phyloP scores from a whole-genome alignment of 53 echinoderm and acorn worm genomes.

The Antedon mediterranea region DNA sequence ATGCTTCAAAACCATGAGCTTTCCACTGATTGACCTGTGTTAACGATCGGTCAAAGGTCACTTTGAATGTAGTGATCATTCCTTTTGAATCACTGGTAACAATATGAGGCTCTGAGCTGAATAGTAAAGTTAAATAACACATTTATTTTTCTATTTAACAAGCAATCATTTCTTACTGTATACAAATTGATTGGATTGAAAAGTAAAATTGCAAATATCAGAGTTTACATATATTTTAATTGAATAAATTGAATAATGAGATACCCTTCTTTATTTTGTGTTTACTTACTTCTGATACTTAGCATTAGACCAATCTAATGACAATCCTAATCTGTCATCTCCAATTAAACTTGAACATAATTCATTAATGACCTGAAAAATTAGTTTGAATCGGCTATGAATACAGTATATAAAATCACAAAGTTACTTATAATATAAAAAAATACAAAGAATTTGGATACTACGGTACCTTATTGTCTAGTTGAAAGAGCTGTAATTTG shows the following conservation, averaged over 20 bases:
- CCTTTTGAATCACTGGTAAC: slow-evolving; percentile 83
- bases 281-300: slow-evolving; percentile 42
- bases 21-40: slow-evolving; percentile 38
- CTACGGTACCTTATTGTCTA: background rate
- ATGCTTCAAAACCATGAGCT: slow-evolving; percentile 87
- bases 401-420: too few species aligned
- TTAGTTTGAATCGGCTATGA: too few species aligned
- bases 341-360: slow-evolving; percentile 4
- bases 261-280: background rate
- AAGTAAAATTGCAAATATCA: too few species aligned
- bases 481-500: slow-evolving; percentile 23
- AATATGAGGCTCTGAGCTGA: slow-evolving; percentile 22
- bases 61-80: slow-evolving; percentile 30
- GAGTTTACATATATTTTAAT: too few species aligned
- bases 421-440: too few species aligned
- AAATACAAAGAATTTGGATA: too few species aligned
- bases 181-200: too few species aligned
- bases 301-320: slow-evolving; percentile 72
- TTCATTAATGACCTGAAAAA: background rate
- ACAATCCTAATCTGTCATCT: slow-evolving; percentile 44
- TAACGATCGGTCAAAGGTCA: slow-evolving; percentile 21
- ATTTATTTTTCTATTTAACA: background rate
- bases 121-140: background rate
- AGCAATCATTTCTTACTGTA: too few species aligned
- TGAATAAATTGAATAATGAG: too few species aligned